phyloP scores from a whole-genome alignment of 2,113 vertebrate species.

The Meriones unguiculatus region DNA sequence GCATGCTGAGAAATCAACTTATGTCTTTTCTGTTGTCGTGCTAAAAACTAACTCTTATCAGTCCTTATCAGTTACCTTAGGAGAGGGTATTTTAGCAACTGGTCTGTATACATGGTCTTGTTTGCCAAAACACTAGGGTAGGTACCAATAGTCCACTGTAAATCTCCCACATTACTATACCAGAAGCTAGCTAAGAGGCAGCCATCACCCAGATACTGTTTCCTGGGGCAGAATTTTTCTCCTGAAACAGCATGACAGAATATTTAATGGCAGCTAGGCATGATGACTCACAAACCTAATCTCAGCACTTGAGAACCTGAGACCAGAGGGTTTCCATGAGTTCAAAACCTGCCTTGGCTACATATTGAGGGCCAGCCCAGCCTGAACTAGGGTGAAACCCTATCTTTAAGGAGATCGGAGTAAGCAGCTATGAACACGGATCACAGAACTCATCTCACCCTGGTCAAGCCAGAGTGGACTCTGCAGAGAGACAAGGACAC shows the following conservation, averaged over 20 bases:
- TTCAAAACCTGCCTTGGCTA: not conserved
- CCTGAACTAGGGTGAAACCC: not conserved
- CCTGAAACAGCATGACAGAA: not conserved
- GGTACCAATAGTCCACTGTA: not conserved
- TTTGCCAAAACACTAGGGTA: not conserved
- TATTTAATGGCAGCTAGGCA: not conserved
- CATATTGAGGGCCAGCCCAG: not conserved
- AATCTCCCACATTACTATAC: not conserved
- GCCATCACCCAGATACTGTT: not conserved
- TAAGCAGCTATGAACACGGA: not conserved
- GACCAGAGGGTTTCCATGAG: not conserved
- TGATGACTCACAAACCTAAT: not conserved
- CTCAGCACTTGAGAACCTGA: not conserved
- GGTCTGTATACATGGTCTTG: not conserved
- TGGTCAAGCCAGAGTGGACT: not conserved
- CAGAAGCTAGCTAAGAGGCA: not conserved
- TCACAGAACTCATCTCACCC: not conserved
- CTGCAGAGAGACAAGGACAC: not conserved
- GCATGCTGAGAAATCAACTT: slow-evolving; percentile 3
- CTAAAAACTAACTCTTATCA: not conserved
- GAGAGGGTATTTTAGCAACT: not conserved
- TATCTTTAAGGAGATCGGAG: not conserved
- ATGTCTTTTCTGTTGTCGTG: not conserved
- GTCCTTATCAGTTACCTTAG: not conserved
- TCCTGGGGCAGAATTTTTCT: not conserved